Evolutionary conservation across 2,888 invertebrate species (phyloP).

Genomic region (Sussaba pulchella): DNA sequence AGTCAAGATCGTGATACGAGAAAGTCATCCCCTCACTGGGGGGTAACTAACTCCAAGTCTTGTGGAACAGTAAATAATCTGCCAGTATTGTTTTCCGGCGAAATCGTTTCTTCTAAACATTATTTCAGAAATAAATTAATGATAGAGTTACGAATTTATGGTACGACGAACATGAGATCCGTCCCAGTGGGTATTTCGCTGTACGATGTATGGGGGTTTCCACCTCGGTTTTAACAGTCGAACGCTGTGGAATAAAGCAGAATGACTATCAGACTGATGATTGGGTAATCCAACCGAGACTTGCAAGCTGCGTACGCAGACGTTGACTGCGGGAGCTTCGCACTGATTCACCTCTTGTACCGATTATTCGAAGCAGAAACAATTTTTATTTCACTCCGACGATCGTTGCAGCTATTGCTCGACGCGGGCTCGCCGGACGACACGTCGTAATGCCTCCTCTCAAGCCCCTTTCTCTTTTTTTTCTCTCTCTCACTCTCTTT

Average conservation of each 20-base stretch:
- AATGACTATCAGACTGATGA: constrained; percentile 31
- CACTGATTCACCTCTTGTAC: constrained; percentile 30
- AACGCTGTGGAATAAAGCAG: constrained; percentile 35
- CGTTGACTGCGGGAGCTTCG: constrained; percentile 7
- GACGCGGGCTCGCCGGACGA: no score
- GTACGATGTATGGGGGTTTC: constrained; percentile 30
- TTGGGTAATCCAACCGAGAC: constrained; percentile 48
- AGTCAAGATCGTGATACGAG: no score
- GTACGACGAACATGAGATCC: neutral
- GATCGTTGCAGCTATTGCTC: neutral
- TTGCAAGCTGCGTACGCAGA: neutral
- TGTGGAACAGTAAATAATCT: no score
- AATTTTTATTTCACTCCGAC: constrained; percentile 25
- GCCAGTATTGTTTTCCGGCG: no score
- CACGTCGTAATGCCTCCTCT: no score
- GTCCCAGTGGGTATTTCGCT: no score
- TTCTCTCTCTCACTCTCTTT: neutral
- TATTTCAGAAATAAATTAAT: neutral
- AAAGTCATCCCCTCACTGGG: no score
- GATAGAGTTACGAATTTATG: neutral
- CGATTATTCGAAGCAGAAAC: constrained; percentile 39
- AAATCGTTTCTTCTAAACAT: no score
- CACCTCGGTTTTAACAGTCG: constrained; percentile 54
- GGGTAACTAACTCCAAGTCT: no score
- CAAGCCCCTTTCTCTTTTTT: neutral